Conservation (phyloP, 2,113 vertebrate genomes). For the Epinephelus lanceolatus region DNA sequence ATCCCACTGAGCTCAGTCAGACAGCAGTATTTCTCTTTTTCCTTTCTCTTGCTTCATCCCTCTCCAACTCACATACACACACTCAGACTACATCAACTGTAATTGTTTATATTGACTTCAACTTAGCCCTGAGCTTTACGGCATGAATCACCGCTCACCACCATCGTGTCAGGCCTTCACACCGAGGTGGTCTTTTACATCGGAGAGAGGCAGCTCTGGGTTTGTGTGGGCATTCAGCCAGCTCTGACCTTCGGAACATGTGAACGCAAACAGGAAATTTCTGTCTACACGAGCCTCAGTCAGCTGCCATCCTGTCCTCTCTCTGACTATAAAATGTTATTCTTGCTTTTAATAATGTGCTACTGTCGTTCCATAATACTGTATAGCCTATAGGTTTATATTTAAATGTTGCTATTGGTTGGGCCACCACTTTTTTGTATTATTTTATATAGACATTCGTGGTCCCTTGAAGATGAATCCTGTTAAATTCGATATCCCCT, state of each 20-base stretch:
- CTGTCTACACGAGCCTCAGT: constrained; percentile 21
- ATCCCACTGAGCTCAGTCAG: constrained; percentile 28
- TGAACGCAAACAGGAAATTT: constrained; percentile 54
- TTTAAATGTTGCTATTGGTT: not conserved
- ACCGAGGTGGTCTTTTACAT: constrained; percentile 57
- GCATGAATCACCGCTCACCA: constrained; percentile 63
- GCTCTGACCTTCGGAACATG: constrained; percentile 55
- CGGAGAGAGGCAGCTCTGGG: constrained; percentile 19
- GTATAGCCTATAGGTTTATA: not conserved
- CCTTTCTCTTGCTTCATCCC: constrained; percentile 11
- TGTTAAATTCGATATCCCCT: not conserved
- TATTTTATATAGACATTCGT: not conserved
- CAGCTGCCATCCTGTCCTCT: constrained; percentile 41
- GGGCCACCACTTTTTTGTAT: not conserved
- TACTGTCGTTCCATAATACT: not conserved
- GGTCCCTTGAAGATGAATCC: not conserved
- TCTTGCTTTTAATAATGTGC: not conserved
- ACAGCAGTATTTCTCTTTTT: constrained; percentile 36
- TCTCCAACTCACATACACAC: constrained; percentile 31
- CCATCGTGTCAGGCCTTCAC: constrained; percentile 29
- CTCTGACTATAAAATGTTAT: constrained; percentile 3
- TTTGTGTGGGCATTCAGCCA: constrained; percentile 70
- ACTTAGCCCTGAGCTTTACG: constrained; percentile 36
- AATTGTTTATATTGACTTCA: constrained; percentile 65
- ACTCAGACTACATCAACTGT: constrained; percentile 50